Conservation (phyloP, 2,888 invertebrate species). For the Cheilosia soror region DNA sequence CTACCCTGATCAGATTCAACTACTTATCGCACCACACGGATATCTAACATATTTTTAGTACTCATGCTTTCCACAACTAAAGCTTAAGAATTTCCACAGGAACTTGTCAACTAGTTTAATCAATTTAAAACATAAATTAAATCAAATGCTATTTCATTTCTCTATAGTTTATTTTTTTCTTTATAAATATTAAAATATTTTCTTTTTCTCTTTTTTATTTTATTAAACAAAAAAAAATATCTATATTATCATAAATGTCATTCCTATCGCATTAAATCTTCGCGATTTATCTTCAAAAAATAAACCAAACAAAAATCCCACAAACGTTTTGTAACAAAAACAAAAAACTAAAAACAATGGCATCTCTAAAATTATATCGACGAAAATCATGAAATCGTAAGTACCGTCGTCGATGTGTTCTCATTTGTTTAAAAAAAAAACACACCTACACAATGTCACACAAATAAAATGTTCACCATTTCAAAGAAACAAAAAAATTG, state of each 20-base stretch:
- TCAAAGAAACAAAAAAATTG: conserved; percentile 29
- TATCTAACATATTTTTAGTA: neutral
- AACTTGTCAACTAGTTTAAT: conserved; percentile 4
- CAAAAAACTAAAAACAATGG: conserved; percentile 31
- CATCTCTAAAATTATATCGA: conserved; percentile 40
- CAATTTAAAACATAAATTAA: conserved; percentile 17
- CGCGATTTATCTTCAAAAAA: conserved; percentile 56
- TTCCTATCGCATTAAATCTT: conserved; percentile 53
- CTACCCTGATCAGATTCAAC: neutral
- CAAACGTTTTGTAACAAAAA: conserved; percentile 28
- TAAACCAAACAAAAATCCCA: conserved; percentile 37
- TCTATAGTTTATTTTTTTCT: conserved; percentile 23
- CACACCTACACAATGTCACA: conserved; percentile 61
- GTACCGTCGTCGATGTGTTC: conserved; percentile 65
- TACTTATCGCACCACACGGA: conserved; percentile 1
- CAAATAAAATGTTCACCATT: conserved; percentile 42
- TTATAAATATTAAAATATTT: conserved; percentile 62
- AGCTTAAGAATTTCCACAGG: neutral
- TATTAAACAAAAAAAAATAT: conserved; percentile 38
- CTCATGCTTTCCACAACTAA: conserved; percentile 5
- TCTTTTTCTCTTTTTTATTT: conserved; percentile 69
- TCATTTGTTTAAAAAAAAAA: conserved; percentile 31
- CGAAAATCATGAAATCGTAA: conserved; percentile 67
- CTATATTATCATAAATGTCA: conserved; percentile 52
- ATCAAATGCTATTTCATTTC: conserved; percentile 28